A percentile compares a stretch with the other conserved stretches of the same genome.
These are phyloP conservation scores for Chalcis sispes DNA, from an alignment of 2,888 invertebrate species.

Conservation along the genomic window DNA sequence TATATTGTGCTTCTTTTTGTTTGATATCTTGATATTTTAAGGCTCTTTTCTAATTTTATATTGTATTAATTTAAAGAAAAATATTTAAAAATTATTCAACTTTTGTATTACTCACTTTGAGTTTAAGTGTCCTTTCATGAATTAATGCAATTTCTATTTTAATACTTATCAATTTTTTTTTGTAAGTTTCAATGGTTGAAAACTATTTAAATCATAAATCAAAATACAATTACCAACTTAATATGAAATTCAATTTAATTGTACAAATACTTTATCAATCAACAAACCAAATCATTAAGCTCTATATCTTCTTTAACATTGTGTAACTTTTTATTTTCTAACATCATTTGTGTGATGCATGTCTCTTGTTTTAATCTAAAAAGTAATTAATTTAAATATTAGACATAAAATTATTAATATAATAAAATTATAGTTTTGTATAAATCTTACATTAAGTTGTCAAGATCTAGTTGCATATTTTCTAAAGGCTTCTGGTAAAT, in stretches of 20 bases:
- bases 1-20: conserved; percentile 73
- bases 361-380: conserved; percentile 71
- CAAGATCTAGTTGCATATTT: conserved; percentile 72
- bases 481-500: conserved; percentile 72
- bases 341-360: conserved; percentile 69
- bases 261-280: conserved; percentile 52
- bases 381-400: conserved; percentile 17
- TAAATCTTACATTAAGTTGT: conserved; percentile 74
- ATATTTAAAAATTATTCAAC: conserved; percentile 17
- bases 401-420: background rate
- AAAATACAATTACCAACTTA: conserved; percentile 16
- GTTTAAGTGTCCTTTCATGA: conserved; percentile 74
- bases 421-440: background rate
- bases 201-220: conserved; percentile 66
- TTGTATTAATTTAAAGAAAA: too few species aligned
- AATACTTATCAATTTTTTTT: conserved; percentile 73
- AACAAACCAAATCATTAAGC: conserved; percentile 74
- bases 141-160: conserved; percentile 76
- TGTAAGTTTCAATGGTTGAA: conserved; percentile 73
- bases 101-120: conserved; percentile 73
- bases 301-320: conserved; percentile 67
- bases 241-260: conserved; percentile 6
- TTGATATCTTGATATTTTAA: conserved; percentile 74
- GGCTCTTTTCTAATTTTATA: conserved; percentile 74
- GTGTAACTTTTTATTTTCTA: conserved; percentile 70